phyloP scores from a whole-genome alignment of 2,888 invertebrate species.

The Acleris sparsana region DNA sequence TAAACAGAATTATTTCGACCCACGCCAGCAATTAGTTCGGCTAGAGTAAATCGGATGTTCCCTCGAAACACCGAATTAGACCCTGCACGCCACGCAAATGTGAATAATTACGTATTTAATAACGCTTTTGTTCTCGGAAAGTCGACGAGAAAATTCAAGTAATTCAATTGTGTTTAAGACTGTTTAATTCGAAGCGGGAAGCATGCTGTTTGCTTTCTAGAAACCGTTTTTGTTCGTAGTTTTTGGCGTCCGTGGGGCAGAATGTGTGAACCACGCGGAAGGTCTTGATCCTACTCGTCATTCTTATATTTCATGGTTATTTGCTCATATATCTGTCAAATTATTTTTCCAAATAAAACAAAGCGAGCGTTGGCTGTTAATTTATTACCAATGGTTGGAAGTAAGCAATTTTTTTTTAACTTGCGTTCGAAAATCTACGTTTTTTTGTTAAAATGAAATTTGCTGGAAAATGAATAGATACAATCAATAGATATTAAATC shows the following conservation, averaged over 20 bases:
- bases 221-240: slow-evolving; percentile 52
- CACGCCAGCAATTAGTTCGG: slow-evolving; percentile 80
- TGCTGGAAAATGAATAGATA: too few species aligned
- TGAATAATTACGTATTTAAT: slow-evolving; percentile 84
- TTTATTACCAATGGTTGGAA: too few species aligned
- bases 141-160: slow-evolving; percentile 80
- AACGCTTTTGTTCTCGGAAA: slow-evolving; percentile 81
- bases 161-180: slow-evolving; percentile 83
- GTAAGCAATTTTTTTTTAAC: too few species aligned
- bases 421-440: too few species aligned
- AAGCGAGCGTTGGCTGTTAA: too few species aligned
- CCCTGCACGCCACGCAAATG: slow-evolving; percentile 81
- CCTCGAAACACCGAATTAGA: slow-evolving; percentile 65
- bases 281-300: too few species aligned
- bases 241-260: slow-evolving; percentile 36
- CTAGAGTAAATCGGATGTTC: slow-evolving; percentile 80
- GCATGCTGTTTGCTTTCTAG: slow-evolving; percentile 70
- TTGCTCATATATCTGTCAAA: too few species aligned
- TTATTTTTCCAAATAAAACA: too few species aligned
- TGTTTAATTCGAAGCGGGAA: slow-evolving; percentile 75
- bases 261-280: not conserved
- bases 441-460: too few species aligned
- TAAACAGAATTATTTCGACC: slow-evolving; percentile 82
- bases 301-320: too few species aligned
- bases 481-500: not conserved